Conservation (phyloP, 35 echinoderm and acorn worm genomes). For the Diadema setosum region DNA sequence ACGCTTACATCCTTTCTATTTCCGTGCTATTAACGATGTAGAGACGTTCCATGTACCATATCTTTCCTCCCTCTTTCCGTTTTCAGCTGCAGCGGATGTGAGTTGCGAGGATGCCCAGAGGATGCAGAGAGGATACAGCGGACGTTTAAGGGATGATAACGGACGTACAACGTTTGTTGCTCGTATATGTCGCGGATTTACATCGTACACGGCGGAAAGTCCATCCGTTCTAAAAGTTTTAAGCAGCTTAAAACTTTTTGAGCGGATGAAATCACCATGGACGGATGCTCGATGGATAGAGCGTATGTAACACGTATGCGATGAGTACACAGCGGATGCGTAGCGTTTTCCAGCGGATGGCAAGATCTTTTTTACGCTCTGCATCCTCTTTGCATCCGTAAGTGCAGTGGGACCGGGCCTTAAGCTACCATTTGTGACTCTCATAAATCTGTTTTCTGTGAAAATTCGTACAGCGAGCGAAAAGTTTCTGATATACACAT, state of each 20-base stretch:
- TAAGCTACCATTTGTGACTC: too few relatives aligned
- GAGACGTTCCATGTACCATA: not conserved
- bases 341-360: too few relatives aligned
- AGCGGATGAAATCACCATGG: not conserved
- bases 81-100: not conserved
- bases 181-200: not conserved
- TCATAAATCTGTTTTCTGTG: too few relatives aligned
- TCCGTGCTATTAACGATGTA: conserved; percentile 2
- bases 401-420: too few relatives aligned
- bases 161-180: not conserved
- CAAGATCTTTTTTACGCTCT: too few relatives aligned
- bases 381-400: too few relatives aligned
- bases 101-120: not conserved
- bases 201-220: not conserved
- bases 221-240: not conserved
- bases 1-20: not conserved
- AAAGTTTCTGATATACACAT: too few relatives aligned
- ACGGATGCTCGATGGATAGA: conserved; percentile 4
- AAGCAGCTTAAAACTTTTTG: not conserved
- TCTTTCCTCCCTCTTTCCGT: not conserved
- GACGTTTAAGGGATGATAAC: not conserved
- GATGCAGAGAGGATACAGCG: conserved; percentile 4
- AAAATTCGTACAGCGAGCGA: too few relatives aligned
- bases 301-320: not conserved
- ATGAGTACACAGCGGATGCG: not conserved